Percentiles rank a stretch among this genome's conserved stretches.
These are phyloP conservation scores for Hypotaenidia philippensis DNA, from an alignment of 2,797 vertebrate genomes.

Conservation along the genomic window DNA sequence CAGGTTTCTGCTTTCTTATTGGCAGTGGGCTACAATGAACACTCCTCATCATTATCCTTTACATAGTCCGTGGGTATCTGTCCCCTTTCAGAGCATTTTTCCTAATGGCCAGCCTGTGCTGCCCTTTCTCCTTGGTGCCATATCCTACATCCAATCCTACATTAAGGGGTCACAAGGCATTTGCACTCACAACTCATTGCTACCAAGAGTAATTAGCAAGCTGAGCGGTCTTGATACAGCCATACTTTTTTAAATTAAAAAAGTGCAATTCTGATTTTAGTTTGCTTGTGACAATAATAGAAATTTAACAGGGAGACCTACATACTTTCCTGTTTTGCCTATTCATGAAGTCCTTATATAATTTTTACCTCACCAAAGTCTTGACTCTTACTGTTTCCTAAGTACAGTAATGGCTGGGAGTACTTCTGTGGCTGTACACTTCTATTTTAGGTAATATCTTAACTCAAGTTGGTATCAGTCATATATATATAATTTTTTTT, in stretches of 20 bases:
- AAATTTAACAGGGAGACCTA: background rate
- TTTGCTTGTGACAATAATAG: background rate
- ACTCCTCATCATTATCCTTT: background rate
- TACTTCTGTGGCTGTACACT: background rate
- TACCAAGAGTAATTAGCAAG: background rate
- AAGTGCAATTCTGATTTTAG: background rate
- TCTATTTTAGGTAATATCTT: background rate
- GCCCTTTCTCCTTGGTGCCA: background rate
- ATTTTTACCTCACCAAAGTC: background rate
- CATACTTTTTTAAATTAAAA: background rate
- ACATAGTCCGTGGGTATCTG: accelerated
- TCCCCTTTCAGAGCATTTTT: background rate
- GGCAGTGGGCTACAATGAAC: background rate
- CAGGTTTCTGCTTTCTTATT: background rate
- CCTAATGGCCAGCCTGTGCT: background rate
- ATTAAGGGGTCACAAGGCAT: background rate
- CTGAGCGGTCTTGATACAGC: background rate
- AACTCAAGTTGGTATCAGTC: background rate
- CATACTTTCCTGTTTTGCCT: background rate
- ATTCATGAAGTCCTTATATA: background rate
- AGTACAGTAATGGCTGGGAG: background rate
- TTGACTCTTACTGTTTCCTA: background rate
- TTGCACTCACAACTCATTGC: background rate
- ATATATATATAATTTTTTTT: background rate
- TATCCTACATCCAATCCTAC: background rate